Base-by-base conservation (phyloP, 2,113 vertebrate species). In the Hemiprocne comata region DNA sequence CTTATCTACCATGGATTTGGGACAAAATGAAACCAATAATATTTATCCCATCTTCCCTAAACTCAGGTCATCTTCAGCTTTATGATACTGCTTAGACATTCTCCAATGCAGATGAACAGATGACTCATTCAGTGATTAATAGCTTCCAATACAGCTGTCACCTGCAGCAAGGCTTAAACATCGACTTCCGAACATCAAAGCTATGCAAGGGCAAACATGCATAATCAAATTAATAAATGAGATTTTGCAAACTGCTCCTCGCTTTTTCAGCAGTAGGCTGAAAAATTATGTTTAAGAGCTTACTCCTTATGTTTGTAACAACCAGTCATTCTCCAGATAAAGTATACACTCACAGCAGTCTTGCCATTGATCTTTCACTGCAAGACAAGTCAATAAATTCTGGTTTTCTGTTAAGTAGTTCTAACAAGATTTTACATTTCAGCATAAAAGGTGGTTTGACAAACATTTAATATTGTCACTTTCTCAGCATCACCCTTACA, bases 91-190 rank as follows among this genome's bases (percentile, higher is more conserved):
- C 65, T 92, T 12, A 84, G 55, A 36, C 46, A 40, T 57, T 55
- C 34, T 64, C 69, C 81, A 26, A 83, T n/a, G 51, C 60, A 89
- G 60, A n/a, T 70, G 58, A 76, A 50, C 3, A 69, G 64, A 55
- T 92, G 90, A 97, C 34, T 94, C 85, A 94, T 17, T 61, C 60
- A 62, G 69, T 81, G 86, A 92, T 93, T 95, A 96, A 62, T 80
- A 71, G 73, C 48, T 83, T 72, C n/a, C 58, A 78, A 7, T 18
- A 50, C 19, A 75, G 44, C 79, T 95, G 85, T 72, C 90, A 95
- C 17, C 42, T 36, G 81, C 69, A 77, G 80, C 48, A 73, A 86
- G 18, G 46, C 72, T 92, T 58, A 29, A 86, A 62, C 57, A 31
- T 7, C 2, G 0, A 77, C 65, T 80, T 70, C 7, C 8, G 21